These are phyloP conservation scores for Drosophila pseudoobscura DNA, from an alignment of 1,140 invertebrate genomes.

Conservation along the genomic window DNA sequence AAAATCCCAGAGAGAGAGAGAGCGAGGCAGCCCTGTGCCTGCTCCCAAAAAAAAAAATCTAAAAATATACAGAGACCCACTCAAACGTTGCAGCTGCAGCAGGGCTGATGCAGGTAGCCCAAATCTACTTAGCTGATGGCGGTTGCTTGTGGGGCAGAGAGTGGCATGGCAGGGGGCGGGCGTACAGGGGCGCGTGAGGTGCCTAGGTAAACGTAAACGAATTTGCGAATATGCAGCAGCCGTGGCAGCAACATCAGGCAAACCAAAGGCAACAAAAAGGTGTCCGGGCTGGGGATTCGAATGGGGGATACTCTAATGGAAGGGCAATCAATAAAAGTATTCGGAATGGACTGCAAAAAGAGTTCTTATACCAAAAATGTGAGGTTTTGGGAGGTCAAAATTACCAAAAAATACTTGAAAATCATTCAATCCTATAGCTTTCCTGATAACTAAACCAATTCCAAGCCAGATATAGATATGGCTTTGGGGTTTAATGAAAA, in stretches of 20 bases:
- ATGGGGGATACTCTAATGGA: constrained; percentile 1
- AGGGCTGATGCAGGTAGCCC: constrained; percentile 70
- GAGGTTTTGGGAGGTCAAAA: no score
- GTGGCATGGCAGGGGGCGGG: neutral
- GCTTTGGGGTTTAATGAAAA: no score
- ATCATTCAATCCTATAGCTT: no score
- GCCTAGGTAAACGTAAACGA: constrained; percentile 67
- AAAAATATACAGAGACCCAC: constrained; percentile 31
- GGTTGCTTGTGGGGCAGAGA: constrained; percentile 24
- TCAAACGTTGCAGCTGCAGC: constrained; percentile 63
- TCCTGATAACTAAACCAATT: no score
- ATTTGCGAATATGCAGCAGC: constrained; percentile 69
- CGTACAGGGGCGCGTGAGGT: neutral
- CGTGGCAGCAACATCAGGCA: constrained; percentile 33
- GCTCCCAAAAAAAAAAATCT: constrained; percentile 11
- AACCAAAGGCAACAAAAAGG: constrained; percentile 12
- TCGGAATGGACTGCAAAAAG: no score
- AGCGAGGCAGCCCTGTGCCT: neutral
- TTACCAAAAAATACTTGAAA: no score
- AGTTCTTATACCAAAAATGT: no score
- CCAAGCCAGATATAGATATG: no score
- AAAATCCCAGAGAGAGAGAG: constrained; percentile 23
- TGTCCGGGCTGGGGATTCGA: neutral
- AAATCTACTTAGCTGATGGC: constrained; percentile 74
- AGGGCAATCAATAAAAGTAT: no score